Evolutionary conservation across 2,797 vertebrate genomes (phyloP).

Genomic region (Astyanax mexicanus): DNA sequence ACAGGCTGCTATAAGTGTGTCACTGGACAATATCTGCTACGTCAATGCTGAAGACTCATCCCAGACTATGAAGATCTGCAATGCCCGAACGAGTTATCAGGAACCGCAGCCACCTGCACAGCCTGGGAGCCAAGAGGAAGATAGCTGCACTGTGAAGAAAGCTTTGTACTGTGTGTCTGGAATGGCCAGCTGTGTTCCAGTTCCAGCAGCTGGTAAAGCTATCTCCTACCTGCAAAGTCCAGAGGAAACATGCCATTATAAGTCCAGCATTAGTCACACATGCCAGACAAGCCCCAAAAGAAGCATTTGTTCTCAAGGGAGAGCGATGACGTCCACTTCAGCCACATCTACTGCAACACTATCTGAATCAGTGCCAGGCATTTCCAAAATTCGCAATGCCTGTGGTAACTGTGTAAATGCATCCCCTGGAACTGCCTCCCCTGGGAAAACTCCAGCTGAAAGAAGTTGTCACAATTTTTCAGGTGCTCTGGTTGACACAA

Average conservation of each 20-base stretch:
- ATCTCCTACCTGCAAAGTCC: slow-evolving; percentile 80
- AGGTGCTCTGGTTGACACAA: slow-evolving; percentile 88
- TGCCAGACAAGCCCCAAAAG: slow-evolving; percentile 67
- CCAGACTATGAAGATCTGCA: slow-evolving; percentile 77
- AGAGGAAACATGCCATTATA: slow-evolving; percentile 70
- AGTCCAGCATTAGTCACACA: slow-evolving; percentile 58
- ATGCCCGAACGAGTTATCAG: slow-evolving; percentile 73
- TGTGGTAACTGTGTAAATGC: slow-evolving; percentile 44
- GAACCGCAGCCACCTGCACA: slow-evolving; percentile 63
- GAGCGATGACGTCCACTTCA: slow-evolving; percentile 40
- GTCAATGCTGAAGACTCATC: slow-evolving; percentile 82
- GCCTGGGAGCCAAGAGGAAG: slow-evolving; percentile 71
- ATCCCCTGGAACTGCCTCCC: slow-evolving; percentile 49
- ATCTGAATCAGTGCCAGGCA: slow-evolving; percentile 54
- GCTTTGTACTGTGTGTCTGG: slow-evolving; percentile 94
- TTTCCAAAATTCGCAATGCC: slow-evolving; percentile 38
- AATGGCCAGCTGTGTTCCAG: slow-evolving; percentile 91
- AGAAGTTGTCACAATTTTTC: slow-evolving; percentile 82
- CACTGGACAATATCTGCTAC: slow-evolving; percentile 88
- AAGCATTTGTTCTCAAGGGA: slow-evolving; percentile 57
- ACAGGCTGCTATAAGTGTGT: slow-evolving; percentile 94
- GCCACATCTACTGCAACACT: slow-evolving; percentile 63
- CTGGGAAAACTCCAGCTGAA: slow-evolving; percentile 62
- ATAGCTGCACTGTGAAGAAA: slow-evolving; percentile 88
- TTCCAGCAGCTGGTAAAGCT: slow-evolving; percentile 90